Evolutionary conservation across 2,113 vertebrate genomes (phyloP), one percentile per base, ranked within the genome.

Genomic region (Labrus mixtus): DNA sequence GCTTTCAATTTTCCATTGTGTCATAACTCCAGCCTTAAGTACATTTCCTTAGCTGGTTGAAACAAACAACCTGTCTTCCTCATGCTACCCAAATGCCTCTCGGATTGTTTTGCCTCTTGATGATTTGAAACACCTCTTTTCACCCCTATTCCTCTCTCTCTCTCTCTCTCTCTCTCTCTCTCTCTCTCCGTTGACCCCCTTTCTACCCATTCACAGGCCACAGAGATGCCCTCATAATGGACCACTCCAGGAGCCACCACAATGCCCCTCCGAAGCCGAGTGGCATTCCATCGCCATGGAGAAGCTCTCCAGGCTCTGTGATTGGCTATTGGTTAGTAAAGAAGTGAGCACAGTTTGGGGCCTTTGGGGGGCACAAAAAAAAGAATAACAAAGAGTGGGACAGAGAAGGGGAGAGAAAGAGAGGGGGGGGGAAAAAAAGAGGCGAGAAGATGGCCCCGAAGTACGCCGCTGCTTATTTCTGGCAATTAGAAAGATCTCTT

Each of bases 231-330:
- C 79, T 90, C 89, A 90, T 91, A 92, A 90, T 66, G 70, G 74
- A 70, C 87, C 86, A 68, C 83, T 89, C 79, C 75, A 78, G 78
- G 75, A 80, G 57, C 66, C 59, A 16, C 59, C 66, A 93, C 89
- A 94, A 92, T 90, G 81, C 78, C 78, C 66, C 79, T 79, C 77
- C 73, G 77, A 60, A 83, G 63, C 56, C 73, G 76, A 91, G 84
- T 79, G 84, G 87, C 89, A 94, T 93, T 92, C 93, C 91, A 89
- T 94, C 55, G 4, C 93, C 92, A 93, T 91, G 88, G 93, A 91
- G 90, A 93, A 75, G 73, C 68, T 65, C 76, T 81, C 43, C 54
- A 4, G 37, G 64, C 85, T 58, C 90, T 54, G 69, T 74, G 84
- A 91, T 90, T 93, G 90, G 90, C 86, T 76, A 20, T 12, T 6